phyloP scores from a whole-genome alignment of 2,888 invertebrate genomes.

The Quadroppia sp. region DNA sequence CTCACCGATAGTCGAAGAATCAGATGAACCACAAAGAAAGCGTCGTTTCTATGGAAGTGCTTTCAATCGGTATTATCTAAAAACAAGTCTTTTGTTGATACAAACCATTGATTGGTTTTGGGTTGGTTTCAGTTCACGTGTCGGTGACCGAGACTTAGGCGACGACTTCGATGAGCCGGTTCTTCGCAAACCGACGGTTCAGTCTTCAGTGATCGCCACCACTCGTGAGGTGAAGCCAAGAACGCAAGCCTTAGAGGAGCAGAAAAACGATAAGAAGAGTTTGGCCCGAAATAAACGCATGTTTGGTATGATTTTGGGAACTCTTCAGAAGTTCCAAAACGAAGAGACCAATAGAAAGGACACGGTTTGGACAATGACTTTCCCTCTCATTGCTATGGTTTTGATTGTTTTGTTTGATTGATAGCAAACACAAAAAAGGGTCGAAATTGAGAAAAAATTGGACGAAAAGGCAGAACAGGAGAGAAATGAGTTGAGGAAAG shows the following conservation, averaged over 20 bases:
- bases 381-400: neutral
- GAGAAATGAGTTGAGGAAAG: slow-evolving; percentile 74
- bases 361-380: slow-evolving; percentile 58
- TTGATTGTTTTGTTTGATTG: too few relatives aligned
- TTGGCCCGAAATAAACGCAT: slow-evolving; percentile 76
- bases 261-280: slow-evolving; percentile 73
- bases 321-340: slow-evolving; percentile 88
- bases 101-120: slow-evolving; percentile 27
- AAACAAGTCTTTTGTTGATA: neutral
- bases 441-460: slow-evolving; percentile 84
- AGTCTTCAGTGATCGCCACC: slow-evolving; percentile 71
- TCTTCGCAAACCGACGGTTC: slow-evolving; percentile 59
- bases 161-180: slow-evolving; percentile 53
- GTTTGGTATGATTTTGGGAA: slow-evolving; percentile 92
- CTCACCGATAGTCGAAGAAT: slow-evolving; percentile 13
- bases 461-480: slow-evolving; percentile 85
- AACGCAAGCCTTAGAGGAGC: slow-evolving; percentile 73
- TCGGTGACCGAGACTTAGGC: slow-evolving; percentile 49
- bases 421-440: slow-evolving; percentile 62
- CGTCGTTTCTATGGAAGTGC: slow-evolving; percentile 4
- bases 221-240: slow-evolving; percentile 74
- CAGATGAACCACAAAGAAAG: slow-evolving; percentile 30
- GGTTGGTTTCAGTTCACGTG: slow-evolving; percentile 48
- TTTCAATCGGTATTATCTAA: slow-evolving; percentile 18
- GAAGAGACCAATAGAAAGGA: slow-evolving; percentile 85